phyloP scores from a whole-genome alignment of 1,140 invertebrate genomes.

The Charaxes varanes region DNA sequence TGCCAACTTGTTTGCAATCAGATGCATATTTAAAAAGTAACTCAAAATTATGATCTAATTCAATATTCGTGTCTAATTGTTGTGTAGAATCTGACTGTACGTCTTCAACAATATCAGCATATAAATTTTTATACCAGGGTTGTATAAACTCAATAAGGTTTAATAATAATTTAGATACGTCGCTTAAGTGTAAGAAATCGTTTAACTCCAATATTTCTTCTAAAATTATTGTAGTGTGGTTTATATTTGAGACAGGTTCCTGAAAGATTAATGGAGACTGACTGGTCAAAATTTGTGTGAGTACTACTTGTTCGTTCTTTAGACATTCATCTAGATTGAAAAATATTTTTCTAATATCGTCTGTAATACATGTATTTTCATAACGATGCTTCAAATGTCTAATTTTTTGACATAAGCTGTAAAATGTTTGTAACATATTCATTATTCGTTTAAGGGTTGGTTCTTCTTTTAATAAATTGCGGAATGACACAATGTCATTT shows the following conservation, averaged over 20 bases:
- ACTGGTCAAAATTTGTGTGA: conserved; percentile 33
- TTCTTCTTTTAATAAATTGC: conserved; percentile 35
- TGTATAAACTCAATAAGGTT: conserved; percentile 8
- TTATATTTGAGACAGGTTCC: conserved; percentile 23
- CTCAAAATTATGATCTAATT: neutral
- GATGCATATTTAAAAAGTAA: neutral
- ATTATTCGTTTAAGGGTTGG: conserved; percentile 44
- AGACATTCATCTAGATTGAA: conserved; percentile 30
- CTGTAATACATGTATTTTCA: conserved; percentile 18
- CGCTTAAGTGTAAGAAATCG: conserved; percentile 6
- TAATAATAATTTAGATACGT: conserved; percentile 7
- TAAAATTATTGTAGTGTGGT: conserved; percentile 3
- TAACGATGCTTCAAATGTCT: conserved; percentile 35
- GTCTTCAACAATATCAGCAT: conserved; percentile 13
- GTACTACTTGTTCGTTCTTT: conserved; percentile 26
- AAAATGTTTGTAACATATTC: conserved; percentile 47
- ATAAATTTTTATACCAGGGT: conserved; percentile 13
- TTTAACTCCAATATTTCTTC: neutral
- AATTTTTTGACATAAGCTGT: conserved; percentile 28
- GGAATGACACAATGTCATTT: conserved; percentile 37
- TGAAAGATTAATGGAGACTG: conserved; percentile 36
- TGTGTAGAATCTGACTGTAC: conserved; percentile 2
- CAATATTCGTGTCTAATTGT: neutral
- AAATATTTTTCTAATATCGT: conserved; percentile 18
- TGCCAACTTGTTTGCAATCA: neutral